phyloP scores from a whole-genome alignment of 2,888 invertebrate species.

The Drosophila lutescens region DNA sequence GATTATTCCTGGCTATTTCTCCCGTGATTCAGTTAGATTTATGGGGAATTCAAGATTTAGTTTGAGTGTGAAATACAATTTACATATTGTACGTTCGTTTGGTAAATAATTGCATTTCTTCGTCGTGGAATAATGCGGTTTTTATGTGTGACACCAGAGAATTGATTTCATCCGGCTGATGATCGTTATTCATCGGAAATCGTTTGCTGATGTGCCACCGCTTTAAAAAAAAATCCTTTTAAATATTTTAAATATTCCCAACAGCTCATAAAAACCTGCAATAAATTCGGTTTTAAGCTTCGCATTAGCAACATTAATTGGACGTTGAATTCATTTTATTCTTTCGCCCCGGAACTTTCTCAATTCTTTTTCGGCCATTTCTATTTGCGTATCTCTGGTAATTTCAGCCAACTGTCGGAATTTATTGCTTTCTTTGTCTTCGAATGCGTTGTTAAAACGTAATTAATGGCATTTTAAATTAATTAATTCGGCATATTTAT shows the following conservation, averaged over 20 bases:
- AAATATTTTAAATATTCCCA: conserved; percentile 3
- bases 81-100: conserved; percentile 3
- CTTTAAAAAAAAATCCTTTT: neutral
- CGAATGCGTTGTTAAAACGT: conserved; percentile 70
- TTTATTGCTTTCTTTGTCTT: conserved; percentile 67
- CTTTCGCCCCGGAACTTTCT: conserved; percentile 32
- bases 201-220: neutral
- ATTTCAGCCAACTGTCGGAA: conserved; percentile 32
- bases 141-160: neutral
- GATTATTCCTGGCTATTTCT: conserved; percentile 25
- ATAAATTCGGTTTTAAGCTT: conserved; percentile 28
- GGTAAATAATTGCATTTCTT: conserved; percentile 20
- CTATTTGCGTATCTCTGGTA: conserved; percentile 30
- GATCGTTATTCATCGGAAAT: conserved; percentile 22
- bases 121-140: conserved; percentile 5
- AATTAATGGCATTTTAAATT: conserved; percentile 77
- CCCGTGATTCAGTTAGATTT: conserved; percentile 17
- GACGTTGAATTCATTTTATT: conserved; percentile 27
- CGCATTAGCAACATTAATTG: conserved; percentile 40
- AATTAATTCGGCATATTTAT: conserved; percentile 79
- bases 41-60: conserved; percentile 14
- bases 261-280: conserved; percentile 25
- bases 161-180: neutral
- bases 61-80: conserved; percentile 10
- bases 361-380: conserved; percentile 27